Evolutionary conservation across 2,888 invertebrate species (phyloP).

Genomic region (Scrobipalpa atriplicella): DNA sequence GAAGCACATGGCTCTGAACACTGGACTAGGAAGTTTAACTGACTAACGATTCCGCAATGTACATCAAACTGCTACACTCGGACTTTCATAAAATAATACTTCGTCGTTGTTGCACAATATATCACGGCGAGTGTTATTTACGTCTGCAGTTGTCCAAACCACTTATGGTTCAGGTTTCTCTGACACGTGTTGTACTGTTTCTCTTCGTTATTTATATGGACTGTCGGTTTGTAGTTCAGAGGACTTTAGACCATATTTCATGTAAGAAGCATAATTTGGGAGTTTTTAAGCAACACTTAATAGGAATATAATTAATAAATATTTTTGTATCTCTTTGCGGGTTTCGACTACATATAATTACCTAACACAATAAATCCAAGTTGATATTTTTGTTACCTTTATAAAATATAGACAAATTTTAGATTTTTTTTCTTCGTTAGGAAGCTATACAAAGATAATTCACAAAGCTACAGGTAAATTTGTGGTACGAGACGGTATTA

Average conservation of each 20-base stretch:
- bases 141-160: slow-evolving; percentile 27
- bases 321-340: neutral
- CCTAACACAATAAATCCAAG: too few relatives aligned
- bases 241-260: neutral
- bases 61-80: too few relatives aligned
- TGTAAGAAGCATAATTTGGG: neutral
- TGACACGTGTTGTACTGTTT: slow-evolving; percentile 18
- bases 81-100: slow-evolving; percentile 24
- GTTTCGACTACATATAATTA: too few relatives aligned
- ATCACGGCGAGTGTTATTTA: slow-evolving; percentile 38
- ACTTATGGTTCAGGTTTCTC: slow-evolving; percentile 12
- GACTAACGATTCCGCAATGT: too few relatives aligned
- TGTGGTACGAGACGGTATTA: neutral
- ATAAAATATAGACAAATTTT: too few relatives aligned
- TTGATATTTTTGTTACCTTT: too few relatives aligned
- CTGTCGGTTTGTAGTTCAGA: slow-evolving; percentile 4
- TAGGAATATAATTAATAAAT: too few relatives aligned
- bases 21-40: too few relatives aligned
- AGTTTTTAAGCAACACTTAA: neutral
- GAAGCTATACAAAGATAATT: too few relatives aligned
- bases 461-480: too few relatives aligned
- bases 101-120: slow-evolving; percentile 32
- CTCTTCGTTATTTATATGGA: slow-evolving; percentile 15
- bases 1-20: too few relatives aligned
- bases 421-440: too few relatives aligned